A percentile compares a stretch with the other conserved stretches of the same genome.
These are phyloP conservation scores for Progne subis DNA, from an alignment of 2,113 vertebrate species.

Conservation along the genomic window DNA sequence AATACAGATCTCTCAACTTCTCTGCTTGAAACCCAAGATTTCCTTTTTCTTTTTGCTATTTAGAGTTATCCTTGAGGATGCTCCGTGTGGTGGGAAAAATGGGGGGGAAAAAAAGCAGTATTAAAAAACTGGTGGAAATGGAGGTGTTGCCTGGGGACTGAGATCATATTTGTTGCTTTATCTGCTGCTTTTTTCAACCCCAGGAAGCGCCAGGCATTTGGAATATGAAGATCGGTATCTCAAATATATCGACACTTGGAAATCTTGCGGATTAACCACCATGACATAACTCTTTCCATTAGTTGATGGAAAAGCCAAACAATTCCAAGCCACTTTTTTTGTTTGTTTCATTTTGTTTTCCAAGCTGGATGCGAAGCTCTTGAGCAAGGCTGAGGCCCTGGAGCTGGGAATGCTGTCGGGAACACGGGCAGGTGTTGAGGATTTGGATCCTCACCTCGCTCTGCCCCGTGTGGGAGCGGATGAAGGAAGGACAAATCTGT, in stretches of 20 bases:
- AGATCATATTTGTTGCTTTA: constrained; percentile 4
- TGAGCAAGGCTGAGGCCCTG: background rate
- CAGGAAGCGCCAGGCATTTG: constrained; percentile 3
- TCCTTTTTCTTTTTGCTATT: background rate
- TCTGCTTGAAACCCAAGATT: background rate
- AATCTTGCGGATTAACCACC: constrained; percentile 29
- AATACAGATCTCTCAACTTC: background rate
- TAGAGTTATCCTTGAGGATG: background rate
- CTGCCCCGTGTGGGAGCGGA: background rate
- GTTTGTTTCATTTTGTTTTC: background rate
- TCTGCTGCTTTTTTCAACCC: constrained; percentile 1
- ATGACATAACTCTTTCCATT: constrained; percentile 56
- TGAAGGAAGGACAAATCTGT: background rate
- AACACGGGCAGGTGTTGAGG: background rate
- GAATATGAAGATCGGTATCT: constrained; percentile 55
- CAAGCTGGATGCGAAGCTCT: background rate
- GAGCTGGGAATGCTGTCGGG: background rate
- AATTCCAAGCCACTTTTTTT: background rate
- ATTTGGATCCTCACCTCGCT: background rate
- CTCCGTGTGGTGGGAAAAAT: background rate
- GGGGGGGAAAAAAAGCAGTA: background rate
- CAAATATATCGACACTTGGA: constrained; percentile 58
- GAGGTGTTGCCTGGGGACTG: background rate
- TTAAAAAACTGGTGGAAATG: background rate
- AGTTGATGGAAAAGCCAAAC: constrained; percentile 40